Conservation (phyloP, 2,888 invertebrate genomes). For the Cheilosia vernalis region DNA sequence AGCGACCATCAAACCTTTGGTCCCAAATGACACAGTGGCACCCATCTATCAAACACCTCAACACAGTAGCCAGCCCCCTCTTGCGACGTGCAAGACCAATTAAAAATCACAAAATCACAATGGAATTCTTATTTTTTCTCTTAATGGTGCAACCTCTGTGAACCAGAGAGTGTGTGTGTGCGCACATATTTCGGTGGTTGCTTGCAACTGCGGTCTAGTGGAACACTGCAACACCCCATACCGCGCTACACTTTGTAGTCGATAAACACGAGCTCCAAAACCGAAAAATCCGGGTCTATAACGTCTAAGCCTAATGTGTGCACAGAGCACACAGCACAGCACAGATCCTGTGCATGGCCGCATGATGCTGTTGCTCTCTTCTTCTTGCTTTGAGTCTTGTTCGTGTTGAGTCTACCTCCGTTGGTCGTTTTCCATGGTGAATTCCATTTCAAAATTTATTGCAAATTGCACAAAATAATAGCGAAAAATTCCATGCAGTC, state of each 20-base stretch:
- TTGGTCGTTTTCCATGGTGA: conserved; percentile 50
- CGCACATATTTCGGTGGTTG: conserved; percentile 38
- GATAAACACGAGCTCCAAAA: conserved; percentile 18
- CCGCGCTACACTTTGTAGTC: not conserved
- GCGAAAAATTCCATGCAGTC: conserved; percentile 66
- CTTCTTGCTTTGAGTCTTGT: not conserved
- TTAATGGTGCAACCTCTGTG: conserved; percentile 21
- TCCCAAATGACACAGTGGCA: not conserved
- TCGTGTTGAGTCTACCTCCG: conserved; percentile 27
- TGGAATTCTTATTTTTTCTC: conserved; percentile 7
- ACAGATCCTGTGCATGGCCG: conserved; percentile 9
- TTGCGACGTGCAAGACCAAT: not conserved
- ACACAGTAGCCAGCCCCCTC: conserved; percentile 6
- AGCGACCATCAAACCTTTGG: not conserved
- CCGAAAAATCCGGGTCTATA: conserved; percentile 1
- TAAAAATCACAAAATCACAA: not conserved
- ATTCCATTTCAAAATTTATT: conserved; percentile 75
- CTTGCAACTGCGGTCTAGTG: conserved; percentile 49
- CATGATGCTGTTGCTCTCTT: conserved; percentile 14
- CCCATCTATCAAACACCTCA: not conserved
- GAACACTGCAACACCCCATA: conserved; percentile 42
- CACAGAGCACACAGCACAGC: conserved; percentile 2
- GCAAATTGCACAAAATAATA: conserved; percentile 74
- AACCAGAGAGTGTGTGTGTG: conserved; percentile 4
- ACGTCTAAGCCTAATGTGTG: conserved; percentile 9